phyloP scores from a whole-genome alignment of 2,797 vertebrate genomes.

The Gouania willdenowi region DNA sequence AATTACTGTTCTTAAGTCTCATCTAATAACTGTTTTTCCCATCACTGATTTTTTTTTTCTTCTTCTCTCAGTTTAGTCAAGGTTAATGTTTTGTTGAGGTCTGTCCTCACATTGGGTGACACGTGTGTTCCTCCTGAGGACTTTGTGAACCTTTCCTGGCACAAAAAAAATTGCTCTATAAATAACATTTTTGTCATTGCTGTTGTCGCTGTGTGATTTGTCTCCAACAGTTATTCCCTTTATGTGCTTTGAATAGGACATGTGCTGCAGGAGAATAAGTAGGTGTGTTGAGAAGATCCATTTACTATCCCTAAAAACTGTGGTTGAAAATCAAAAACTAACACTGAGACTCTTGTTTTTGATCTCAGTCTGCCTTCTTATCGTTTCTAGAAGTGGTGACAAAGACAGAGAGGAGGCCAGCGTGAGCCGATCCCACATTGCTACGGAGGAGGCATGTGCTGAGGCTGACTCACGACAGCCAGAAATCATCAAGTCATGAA shows the following conservation, averaged over 20 bases:
- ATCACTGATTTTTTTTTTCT: too few relatives aligned
- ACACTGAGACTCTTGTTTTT: too few relatives aligned
- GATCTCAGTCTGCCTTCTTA: slow-evolving; percentile 3
- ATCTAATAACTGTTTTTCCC: too few relatives aligned
- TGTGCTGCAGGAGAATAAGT: not conserved
- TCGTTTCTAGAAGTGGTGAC: slow-evolving; percentile 35
- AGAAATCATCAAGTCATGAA: slow-evolving; percentile 70
- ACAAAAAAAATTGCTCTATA: not conserved
- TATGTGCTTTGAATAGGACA: not conserved
- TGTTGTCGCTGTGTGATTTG: not conserved
- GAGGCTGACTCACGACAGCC: slow-evolving; percentile 60
- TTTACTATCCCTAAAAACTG: too few relatives aligned
- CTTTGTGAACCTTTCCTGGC: not conserved
- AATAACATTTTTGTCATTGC: not conserved
- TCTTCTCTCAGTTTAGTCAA: too few relatives aligned
- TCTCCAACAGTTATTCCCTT: not conserved
- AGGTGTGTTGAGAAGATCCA: too few relatives aligned
- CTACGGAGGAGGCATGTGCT: slow-evolving; percentile 59
- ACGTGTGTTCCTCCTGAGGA: not conserved
- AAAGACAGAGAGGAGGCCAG: slow-evolving; percentile 44
- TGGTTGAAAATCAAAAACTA: not conserved
- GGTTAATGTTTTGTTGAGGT: too few relatives aligned
- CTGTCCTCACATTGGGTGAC: not conserved
- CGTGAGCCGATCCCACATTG: slow-evolving; percentile 54
- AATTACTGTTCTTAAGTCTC: too few relatives aligned